Evolutionary conservation across 2,888 invertebrate genomes (phyloP), one percentile per base, ranked within the genome.

Genomic region (Quadroppia sp.): DNA sequence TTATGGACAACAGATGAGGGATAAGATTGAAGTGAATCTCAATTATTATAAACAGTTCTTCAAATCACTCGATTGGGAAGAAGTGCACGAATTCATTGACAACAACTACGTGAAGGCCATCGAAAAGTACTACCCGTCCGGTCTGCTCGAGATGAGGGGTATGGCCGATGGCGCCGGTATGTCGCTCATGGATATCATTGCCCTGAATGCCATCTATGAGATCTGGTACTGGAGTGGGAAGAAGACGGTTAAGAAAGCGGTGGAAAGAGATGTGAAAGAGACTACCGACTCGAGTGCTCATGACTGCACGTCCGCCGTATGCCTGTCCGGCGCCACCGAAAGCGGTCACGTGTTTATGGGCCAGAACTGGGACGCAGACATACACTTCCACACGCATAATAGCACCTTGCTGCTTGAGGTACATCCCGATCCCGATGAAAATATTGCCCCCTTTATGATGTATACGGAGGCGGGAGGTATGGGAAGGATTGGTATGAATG

Each of bases 401-500:
- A 64, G 36, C 4, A 40, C 64, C 9, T 36, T 64, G 17, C 13
- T 64, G 4, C 13, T 64, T n/a, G 64, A 64, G n/a, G 36, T 64
- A 64, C 20, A 64, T 64, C 64, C 64, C 64, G 36, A 64, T 23
- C 64, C 32, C 2, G 2, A 17, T 3, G 64, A 64, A 64, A n/a
- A 36, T 36, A 64, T 64, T 17, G n/a, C 40, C 1, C 40, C 64
- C 1, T 64, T 64, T 13, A n/a, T 64, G 6, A 36, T 64, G 64
- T 13, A 36, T 1, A 64, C 64, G 2, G 64, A 64, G 30, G 64
- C 64, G 2, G 64, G 64, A 36, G 36, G 36, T 6, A 20, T 64
- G 20, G 64, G 64, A 17, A 32, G 64, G 20, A 64, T 36, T 36
- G 64, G 64, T 36, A 64, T 64, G n/a, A 64, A 64, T 64, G 64